Evolutionary conservation across 2,113 vertebrate species (phyloP).

Genomic region (Morphnarchus princeps): DNA sequence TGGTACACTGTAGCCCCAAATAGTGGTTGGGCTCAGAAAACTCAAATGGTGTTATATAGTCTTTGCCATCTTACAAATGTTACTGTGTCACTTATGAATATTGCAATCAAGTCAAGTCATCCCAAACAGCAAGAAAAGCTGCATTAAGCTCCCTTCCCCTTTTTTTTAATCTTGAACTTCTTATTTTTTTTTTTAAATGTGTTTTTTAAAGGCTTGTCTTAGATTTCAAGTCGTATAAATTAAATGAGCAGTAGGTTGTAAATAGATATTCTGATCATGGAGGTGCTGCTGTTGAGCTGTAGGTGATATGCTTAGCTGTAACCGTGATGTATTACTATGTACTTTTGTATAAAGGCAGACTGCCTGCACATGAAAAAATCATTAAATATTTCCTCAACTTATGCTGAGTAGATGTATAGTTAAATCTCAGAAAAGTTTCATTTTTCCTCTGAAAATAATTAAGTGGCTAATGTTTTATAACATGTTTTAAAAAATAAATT

Average conservation of each 20-base stretch:
- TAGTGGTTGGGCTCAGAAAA: neutral
- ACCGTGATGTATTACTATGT: neutral
- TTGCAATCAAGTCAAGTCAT: neutral
- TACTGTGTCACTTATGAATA: neutral
- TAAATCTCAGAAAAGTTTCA: neutral
- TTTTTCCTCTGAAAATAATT: neutral
- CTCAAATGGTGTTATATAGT: neutral
- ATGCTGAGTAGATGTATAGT: neutral
- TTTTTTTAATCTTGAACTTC: neutral
- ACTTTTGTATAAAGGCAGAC: neutral
- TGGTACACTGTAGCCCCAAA: neutral
- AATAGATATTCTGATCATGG: neutral
- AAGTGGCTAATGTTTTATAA: neutral
- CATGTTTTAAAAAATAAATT: neutral
- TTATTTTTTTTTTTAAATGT: neutral
- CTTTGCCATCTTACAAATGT: neutral
- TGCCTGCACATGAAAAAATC: neutral
- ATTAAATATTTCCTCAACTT: neutral
- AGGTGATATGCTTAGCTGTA: neutral
- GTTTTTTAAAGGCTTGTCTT: neutral
- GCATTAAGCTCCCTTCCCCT: neutral
- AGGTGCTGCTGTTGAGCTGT: neutral
- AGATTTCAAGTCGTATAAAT: neutral
- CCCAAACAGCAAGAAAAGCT: neutral
- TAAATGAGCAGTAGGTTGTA: neutral